These are phyloP conservation scores for Listrodromus nycthemerus DNA, from an alignment of 2,888 invertebrate genomes.

Conservation along the genomic window DNA sequence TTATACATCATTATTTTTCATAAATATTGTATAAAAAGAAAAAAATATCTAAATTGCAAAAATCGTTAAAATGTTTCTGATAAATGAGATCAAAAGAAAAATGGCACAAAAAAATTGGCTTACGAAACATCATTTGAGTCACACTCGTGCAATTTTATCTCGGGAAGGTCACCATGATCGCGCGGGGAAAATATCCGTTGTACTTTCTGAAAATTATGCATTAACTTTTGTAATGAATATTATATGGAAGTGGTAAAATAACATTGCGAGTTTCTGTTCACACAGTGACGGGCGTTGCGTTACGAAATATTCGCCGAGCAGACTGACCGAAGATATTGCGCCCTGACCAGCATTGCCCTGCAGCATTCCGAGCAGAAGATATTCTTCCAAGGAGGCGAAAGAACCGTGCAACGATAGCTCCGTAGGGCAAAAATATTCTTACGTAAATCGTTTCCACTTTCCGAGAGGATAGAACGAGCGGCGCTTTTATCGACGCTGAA, in stretches of 20 bases:
- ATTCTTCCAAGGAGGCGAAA: neutral
- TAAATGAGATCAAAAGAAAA: too few relatives aligned
- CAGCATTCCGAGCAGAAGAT: neutral
- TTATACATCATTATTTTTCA: too few relatives aligned
- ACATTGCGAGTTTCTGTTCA: too few relatives aligned
- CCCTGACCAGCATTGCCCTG: neutral
- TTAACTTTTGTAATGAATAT: neutral
- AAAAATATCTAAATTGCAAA: too few relatives aligned
- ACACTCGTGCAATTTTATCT: neutral
- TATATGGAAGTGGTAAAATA: too few relatives aligned
- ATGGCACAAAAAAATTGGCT: neutral
- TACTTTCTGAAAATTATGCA: constrained; percentile 7
- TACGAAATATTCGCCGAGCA: neutral
- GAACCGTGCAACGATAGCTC: neutral
- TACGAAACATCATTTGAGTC: constrained; percentile 34
- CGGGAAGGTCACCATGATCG: constrained; percentile 32
- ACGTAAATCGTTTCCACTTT: constrained; percentile 64
- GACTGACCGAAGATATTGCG: neutral
- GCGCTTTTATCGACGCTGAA: constrained; percentile 69
- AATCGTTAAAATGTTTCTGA: too few relatives aligned
- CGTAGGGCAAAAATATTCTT: constrained; percentile 46
- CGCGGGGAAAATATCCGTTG: constrained; percentile 38
- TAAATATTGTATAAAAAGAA: too few relatives aligned
- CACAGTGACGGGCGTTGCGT: neutral
- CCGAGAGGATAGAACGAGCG: constrained; percentile 17